These are phyloP conservation scores for Gymnocypris eckloni DNA, from an alignment of 2,797 vertebrate species.

Conservation along the genomic window DNA sequence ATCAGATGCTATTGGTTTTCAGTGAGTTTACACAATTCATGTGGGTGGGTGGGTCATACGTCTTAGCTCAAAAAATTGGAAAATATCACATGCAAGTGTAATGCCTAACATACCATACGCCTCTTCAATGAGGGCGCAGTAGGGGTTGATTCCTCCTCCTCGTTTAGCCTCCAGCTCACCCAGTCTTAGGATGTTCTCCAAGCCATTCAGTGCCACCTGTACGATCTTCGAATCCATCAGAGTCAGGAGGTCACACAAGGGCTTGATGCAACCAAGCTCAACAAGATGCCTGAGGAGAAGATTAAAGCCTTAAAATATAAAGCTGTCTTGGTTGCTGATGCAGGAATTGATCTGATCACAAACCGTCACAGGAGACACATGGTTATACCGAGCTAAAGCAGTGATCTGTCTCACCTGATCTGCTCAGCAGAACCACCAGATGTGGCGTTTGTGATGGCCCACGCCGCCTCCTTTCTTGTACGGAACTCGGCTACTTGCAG, in stretches of 20 bases:
- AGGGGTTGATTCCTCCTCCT: conserved; percentile 93
- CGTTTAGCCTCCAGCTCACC: conserved; percentile 96
- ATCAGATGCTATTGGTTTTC: neutral
- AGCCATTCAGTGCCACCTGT: conserved; percentile 93
- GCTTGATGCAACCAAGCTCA: conserved; percentile 95
- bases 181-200: conserved; percentile 95
- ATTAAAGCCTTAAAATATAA: neutral
- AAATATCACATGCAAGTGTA: neutral
- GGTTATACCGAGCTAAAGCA: neutral
- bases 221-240: conserved; percentile 99
- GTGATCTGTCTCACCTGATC: conserved; percentile 82
- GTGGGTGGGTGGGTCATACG: neutral
- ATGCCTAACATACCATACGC: conserved; percentile 86
- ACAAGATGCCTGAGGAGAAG: conserved; percentile 86
- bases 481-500: conserved; percentile 97
- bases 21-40: neutral
- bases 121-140: conserved; percentile 96
- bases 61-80: neutral
- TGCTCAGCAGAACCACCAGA: conserved; percentile 95
- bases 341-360: neutral
- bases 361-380: neutral
- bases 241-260: conserved; percentile 95
- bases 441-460: conserved; percentile 96
- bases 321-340: neutral
- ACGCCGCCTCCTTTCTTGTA: conserved; percentile 95